These are phyloP conservation scores for Chaetodon auriga DNA, from an alignment of 2,113 vertebrate species.

Conservation along the genomic window DNA sequence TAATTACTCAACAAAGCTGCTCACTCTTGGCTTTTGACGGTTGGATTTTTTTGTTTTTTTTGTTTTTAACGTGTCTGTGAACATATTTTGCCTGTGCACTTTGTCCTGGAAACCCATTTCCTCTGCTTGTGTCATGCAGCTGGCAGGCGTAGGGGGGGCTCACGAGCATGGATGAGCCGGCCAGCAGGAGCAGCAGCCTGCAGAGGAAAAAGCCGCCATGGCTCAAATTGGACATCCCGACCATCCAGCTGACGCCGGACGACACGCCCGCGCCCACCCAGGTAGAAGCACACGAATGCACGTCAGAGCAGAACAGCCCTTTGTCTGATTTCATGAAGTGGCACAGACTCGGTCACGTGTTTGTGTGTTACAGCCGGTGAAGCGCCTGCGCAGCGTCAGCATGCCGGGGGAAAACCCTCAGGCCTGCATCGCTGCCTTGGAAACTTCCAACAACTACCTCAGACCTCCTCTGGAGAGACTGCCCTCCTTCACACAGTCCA, in stretches of 20 bases:
- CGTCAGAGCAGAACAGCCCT: neutral
- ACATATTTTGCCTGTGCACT: neutral
- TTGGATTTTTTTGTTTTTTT: neutral
- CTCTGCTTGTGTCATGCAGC: constrained; percentile 59
- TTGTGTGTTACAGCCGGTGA: constrained; percentile 64
- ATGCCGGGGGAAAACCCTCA: constrained; percentile 90
- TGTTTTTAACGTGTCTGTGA: neutral
- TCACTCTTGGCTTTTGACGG: neutral
- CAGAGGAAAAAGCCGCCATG: constrained; percentile 95
- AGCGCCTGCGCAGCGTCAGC: constrained; percentile 90
- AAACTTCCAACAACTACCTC: constrained; percentile 81
- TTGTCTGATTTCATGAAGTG: neutral
- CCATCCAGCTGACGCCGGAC: constrained; percentile 78
- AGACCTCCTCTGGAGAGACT: constrained; percentile 87
- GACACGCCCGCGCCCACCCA: constrained; percentile 81
- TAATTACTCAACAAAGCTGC: neutral
- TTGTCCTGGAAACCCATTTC: constrained; percentile 1
- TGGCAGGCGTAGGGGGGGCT: constrained; percentile 75
- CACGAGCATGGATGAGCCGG: constrained; percentile 87
- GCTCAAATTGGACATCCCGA: constrained; percentile 92
- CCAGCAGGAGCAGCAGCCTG: constrained; percentile 88
- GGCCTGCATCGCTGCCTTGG: constrained; percentile 72
- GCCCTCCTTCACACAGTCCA: constrained; percentile 94
- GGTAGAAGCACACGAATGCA: constrained; percentile 73
- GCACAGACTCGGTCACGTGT: neutral